Evolutionary conservation across 2,797 vertebrate species (phyloP).

Genomic region (Loris lydekkerianus): DNA sequence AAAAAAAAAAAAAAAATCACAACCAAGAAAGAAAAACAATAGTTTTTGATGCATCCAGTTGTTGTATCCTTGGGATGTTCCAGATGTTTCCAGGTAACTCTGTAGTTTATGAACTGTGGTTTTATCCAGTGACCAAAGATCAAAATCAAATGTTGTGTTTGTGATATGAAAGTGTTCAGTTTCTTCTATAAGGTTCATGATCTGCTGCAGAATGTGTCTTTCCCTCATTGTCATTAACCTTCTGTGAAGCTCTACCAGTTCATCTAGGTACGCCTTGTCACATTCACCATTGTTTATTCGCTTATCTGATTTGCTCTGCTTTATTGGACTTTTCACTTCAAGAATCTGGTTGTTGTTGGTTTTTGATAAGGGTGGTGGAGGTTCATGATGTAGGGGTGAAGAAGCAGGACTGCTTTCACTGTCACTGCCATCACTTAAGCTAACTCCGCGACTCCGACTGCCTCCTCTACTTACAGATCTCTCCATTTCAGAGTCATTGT

Average conservation of each 20-base stretch:
- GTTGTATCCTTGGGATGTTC: conserved; percentile 93
- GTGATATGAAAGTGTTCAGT: conserved; percentile 99
- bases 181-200: conserved; percentile 99
- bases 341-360: conserved; percentile 95
- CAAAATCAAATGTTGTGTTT: conserved; percentile 99
- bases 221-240: conserved; percentile 96
- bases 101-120: conserved; percentile 98
- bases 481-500: conserved; percentile 95
- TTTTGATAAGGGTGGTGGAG: conserved; percentile 93
- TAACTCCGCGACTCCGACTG: conserved; percentile 94
- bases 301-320: conserved; percentile 95
- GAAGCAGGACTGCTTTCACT: conserved; percentile 95
- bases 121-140: conserved; percentile 99
- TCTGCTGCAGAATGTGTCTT: conserved; percentile 94
- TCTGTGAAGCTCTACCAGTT: conserved; percentile 98
- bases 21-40: conserved; percentile 81
- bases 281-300: conserved; percentile 93
- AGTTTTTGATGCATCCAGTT: conserved; percentile 89
- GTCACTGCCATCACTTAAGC: conserved; percentile 96
- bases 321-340: conserved; percentile 96
- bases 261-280: conserved; percentile 98
- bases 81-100: conserved; percentile 97
- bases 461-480: conserved; percentile 91
- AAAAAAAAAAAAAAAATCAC: conserved; percentile 49
- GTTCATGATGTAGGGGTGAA: conserved; percentile 91